Conservation (phyloP, 2,888 invertebrate species). For the Macaria notata region DNA sequence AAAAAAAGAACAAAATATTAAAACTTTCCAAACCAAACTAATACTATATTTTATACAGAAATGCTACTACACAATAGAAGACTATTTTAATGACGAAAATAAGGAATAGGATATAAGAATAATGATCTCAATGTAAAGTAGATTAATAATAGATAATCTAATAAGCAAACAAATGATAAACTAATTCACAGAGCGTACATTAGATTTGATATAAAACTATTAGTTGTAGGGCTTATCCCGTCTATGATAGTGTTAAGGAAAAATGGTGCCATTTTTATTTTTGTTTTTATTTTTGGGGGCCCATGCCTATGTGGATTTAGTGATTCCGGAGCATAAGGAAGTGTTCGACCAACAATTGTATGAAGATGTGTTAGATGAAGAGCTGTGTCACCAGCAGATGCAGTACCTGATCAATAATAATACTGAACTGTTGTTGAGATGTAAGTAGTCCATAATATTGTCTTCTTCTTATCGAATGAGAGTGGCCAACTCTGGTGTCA, state of each 20-base stretch:
- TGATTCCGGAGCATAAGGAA: slow-evolving; percentile 38
- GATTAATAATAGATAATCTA: too few species aligned
- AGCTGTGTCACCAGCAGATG: slow-evolving; percentile 58
- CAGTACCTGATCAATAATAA: slow-evolving; percentile 43
- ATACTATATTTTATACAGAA: too few species aligned
- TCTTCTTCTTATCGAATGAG: too few species aligned
- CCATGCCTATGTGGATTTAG: slow-evolving; percentile 34
- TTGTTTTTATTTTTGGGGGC: slow-evolving; percentile 21
- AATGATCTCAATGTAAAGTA: too few species aligned
- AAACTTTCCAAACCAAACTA: too few species aligned
- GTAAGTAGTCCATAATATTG: slow-evolving; percentile 47
- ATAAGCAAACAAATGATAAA: slow-evolving; percentile 16
- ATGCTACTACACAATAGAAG: too few species aligned
- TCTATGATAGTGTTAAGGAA: neutral
- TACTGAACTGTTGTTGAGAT: slow-evolving; percentile 41
- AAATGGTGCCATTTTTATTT: slow-evolving; percentile 20
- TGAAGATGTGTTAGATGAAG: slow-evolving; percentile 53
- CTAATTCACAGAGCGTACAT: slow-evolving; percentile 24
- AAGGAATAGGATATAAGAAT: too few species aligned
- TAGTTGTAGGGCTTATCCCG: neutral
- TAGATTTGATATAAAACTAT: slow-evolving; percentile 8
- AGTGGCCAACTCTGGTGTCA: too few species aligned
- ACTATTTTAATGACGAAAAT: too few species aligned
- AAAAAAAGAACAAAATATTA: too few species aligned
- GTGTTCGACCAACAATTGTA: slow-evolving; percentile 56